Base-by-base conservation (phyloP, 2,888 invertebrate genomes). In the Rugalucina vietnamica region DNA sequence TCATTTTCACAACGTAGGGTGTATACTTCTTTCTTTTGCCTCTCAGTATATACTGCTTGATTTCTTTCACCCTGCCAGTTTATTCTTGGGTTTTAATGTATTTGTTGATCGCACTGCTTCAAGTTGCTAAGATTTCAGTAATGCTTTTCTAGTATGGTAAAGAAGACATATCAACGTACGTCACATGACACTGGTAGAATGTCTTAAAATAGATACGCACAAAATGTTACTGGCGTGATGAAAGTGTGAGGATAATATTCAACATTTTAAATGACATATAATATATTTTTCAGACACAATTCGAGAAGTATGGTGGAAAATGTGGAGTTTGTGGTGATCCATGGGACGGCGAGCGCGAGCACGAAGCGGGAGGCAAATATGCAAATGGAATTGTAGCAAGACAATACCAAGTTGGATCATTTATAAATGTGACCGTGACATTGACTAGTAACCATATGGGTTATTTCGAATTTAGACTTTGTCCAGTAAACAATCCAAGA, bases 321-420 rank as follows among this genome's bases (percentile, higher is more conserved):
- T 98, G 98, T 93, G 98, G 98, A 0, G 96, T 97, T 65, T 98
- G 98, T 93, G 98, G 98, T 0, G 98, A 98, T 95, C 97, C 98
- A 2, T 97, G 96, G 93, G 83, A 90, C 39, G 90, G 89, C 10
- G 91, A 91, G 27, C 88, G 92, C 50, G 84, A 87, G 4, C 90
- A 93, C 86, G 93, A 93, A 85, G 90, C 89, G 18, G 91, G 93
- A n/a, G 88, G 88, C 21, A 88, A 87, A 49, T 93, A 88, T 57
- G 90, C 88, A 36, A 82, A 84, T 29, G 90, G 90, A 5, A 75
- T 88, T 1, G 80, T 90, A 0, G 88, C 89, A 21, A 79, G 86
- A 14, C 85, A 86, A 57, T 90, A 89, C 39, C 57, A 76, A 43
- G 49, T 76, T 1, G 90, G 89, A 1, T 82, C 88, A 54, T 84